Base-by-base conservation (phyloP, 2,888 invertebrate genomes). In the Drosophila affinis region DNA sequence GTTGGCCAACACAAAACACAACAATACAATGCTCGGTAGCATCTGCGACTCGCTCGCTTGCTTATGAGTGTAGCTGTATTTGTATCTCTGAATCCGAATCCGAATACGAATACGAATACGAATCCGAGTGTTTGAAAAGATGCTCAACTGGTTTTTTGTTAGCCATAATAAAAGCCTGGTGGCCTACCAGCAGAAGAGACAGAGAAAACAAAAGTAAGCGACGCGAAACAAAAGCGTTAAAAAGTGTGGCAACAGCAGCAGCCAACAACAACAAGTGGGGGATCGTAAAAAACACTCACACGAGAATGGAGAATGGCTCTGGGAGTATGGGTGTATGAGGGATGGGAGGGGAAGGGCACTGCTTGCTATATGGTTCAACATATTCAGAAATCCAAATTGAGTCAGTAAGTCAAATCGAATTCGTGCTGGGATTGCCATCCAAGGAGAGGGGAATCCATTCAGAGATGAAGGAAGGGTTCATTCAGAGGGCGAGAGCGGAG, bases 121-220 rank as follows among this genome's bases (percentile, higher is more conserved):
- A 65, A 72, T 62, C 56, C 62, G 12, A 27, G 65, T 67, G 65
- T 34, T 68, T 51, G 18, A 68, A 83, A 78, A 83, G 81, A 87
- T 70, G 77, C 72, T 87, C 77, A 83, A 88, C 84, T 87, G 81
- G 81, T 83, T 86, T 72, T 56, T 75, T 75, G 83, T 62, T 62
- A 63, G 70, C 75, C 79, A n/a, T n/a, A 80, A 86, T 86, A 85
- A 77, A 79, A 77, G 65, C 62, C 62, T 74, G 55, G 39, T n/a
- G n/a, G n/a, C n/a, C 39, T 63, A 85, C 60, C 72, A 82, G 59
- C 12, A 24, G 24, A 24, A 24, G 24, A 65, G 74, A 72, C 71
- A 76, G 62, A 72, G 64, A 62, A 63, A 78, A 77, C 77, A 78
- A 83, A 81, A 88, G 81, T 73, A 75, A 87, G 62, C 78, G 71